Evolutionary conservation across 2,888 invertebrate genomes (phyloP), one percentile per base, ranked within the genome.

Genomic region (Papilio protenor): DNA sequence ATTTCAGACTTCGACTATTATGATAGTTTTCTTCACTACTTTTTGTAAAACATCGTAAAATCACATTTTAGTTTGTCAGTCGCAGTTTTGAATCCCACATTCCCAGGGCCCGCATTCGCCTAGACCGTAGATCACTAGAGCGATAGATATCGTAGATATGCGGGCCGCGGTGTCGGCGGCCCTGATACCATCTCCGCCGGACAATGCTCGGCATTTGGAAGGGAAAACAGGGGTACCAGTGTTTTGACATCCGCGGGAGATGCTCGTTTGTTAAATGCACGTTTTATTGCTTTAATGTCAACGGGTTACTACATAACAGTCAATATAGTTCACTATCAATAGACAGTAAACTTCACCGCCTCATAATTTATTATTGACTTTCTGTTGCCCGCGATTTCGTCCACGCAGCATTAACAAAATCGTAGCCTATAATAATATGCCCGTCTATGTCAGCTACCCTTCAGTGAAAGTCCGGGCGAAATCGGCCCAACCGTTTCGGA

Each of bases 221-320:
- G 78, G 77, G 80, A 77, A 77, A 81, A 82, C 80, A 79, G 79
- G 74, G 72, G 78, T 78, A 80, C 80, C 79, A 79, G 78, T 82
- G 82, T 82, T 81, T 79, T 80, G 82, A 81, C 81, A 81, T 76
- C 72, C 33, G 70, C 78, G 77, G 74, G 12, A 70, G 52, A 61
- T n/a, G 23, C 61, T 61, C 70, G 74, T 71, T 77, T 77, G 77
- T 69, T 74, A 70, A 23, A 47, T 16, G 45, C 27, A n/a, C 59
- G 33, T 74, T 70, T 74, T 69, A 55, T 77, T 79, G 76, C 74
- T 75, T 81, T 78, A 81, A 59, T 52, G 69, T 73, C 77, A 73
- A 55, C 57, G 27, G 11, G 40, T 52, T 64, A 49, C 49, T n/a
- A 1, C 12, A 18, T 16, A 16, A 16, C 33, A 33, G 33, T 33